Evolutionary conservation across 2,888 invertebrate genomes (phyloP), one percentile per base, ranked within the genome.

Genomic region (Cephus pygmeus): DNA sequence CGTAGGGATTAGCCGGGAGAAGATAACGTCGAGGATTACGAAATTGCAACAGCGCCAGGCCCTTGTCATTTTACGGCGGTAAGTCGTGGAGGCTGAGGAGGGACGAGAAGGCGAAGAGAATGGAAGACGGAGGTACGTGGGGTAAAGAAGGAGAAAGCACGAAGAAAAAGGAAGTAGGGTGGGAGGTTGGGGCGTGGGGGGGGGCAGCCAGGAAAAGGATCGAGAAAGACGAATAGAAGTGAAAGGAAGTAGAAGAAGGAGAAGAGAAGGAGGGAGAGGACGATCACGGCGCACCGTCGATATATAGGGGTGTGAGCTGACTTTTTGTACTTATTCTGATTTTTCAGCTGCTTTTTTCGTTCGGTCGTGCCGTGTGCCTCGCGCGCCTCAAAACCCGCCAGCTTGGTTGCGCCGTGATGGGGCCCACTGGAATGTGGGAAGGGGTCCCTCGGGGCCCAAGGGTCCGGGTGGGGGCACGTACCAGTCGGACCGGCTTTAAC

Each of bases 401-500:
- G 85, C 84, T 80, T 78, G 77, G 80, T 83, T 81, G 81, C 84
- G 83, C 84, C 83, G 86, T 85, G 88, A 88, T 89, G 89, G 88
- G 87, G 85, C 87, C 82, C 85, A 92, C 88, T 92, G 93, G 91
- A 93, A 93, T 87, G 89, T 87, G 83, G 93, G 86, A 93, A 93
- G 90, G 93, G 92, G 91, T 92, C 92, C 82, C 93, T 92, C 94
- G 94, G 94, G 93, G 90, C 94, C 93, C 90, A 94, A 92, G 94
- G 94, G 89, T 94, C 88, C 93, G 92, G 87, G 91, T 91, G 89
- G 79, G 80, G 88, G 91, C 88, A 90, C 86, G 87, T 89, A 90
- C 90, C 86, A 88, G 90, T 90, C 87, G 86, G 87, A 90, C 90
- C 89, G 89, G 90, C 88, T 90, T 75, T 12, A 68, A 73, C 73